Percentiles rank a stretch among this genome's conserved stretches.
Evolutionary conservation across 2,888 invertebrate genomes (phyloP).

Genomic region (Leucania comma): DNA sequence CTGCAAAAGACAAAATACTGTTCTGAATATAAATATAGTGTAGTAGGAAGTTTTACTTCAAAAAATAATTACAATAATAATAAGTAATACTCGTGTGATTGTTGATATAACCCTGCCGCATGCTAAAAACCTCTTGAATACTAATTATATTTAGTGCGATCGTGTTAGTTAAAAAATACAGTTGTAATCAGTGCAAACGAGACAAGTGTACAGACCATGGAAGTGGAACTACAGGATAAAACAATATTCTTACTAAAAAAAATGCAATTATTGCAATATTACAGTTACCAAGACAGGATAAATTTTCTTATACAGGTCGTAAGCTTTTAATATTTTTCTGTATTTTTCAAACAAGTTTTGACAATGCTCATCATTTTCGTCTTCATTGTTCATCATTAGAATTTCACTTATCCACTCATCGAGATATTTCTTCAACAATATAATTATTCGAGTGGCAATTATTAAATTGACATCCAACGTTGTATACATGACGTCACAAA

Average conservation of each 20-base stretch:
- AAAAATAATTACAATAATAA: neutral
- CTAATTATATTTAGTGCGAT: no score
- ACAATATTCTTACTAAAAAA: neutral
- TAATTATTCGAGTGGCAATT: slow-evolving; percentile 11
- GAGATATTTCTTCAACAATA: slow-evolving; percentile 25
- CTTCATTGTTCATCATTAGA: slow-evolving; percentile 8
- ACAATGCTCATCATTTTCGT: slow-evolving; percentile 5
- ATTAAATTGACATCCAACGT: slow-evolving; percentile 24
- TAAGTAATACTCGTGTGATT: no score
- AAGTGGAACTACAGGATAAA: neutral
- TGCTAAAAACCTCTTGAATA: no score
- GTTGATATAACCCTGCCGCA: no score
- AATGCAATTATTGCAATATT: neutral
- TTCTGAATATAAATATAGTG: neutral
- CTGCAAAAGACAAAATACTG: slow-evolving; percentile 11
- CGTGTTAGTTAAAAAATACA: neutral
- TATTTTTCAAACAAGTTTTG: slow-evolving; percentile 12
- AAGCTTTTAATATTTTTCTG: slow-evolving; percentile 13
- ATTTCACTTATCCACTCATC: slow-evolving; percentile 20
- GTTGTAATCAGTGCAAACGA: neutral
- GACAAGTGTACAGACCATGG: neutral
- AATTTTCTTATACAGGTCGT: slow-evolving; percentile 11
- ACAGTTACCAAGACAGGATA: slow-evolving; percentile 24
- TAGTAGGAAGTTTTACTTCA: neutral
- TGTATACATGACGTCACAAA: slow-evolving; percentile 23